Evolutionary conservation across 2,888 invertebrate species (phyloP).

Genomic region (Ellobium chinense): DNA sequence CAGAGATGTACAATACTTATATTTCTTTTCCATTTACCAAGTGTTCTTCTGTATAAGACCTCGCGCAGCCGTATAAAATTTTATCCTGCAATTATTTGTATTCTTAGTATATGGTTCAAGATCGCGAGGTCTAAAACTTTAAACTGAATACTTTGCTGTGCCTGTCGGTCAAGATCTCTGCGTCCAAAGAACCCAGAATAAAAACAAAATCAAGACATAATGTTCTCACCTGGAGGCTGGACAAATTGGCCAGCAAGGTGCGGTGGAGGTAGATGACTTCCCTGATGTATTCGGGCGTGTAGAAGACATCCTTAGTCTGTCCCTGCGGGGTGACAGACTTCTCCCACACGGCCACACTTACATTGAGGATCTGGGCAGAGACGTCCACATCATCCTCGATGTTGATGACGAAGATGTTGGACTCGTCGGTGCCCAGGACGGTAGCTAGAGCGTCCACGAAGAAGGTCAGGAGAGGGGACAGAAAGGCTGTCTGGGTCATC

Average conservation of each 20-base stretch:
- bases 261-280: slow-evolving; percentile 96
- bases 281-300: slow-evolving; percentile 92
- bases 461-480: slow-evolving; percentile 91
- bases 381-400: slow-evolving; percentile 95
- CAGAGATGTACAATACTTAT: no score
- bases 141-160: no score
- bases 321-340: slow-evolving; percentile 53
- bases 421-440: slow-evolving; percentile 93
- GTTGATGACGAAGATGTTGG: slow-evolving; percentile 94
- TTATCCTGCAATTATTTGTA: no score
- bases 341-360: slow-evolving; percentile 91
- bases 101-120: no score
- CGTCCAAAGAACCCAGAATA: no score
- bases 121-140: no score
- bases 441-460: slow-evolving; percentile 94
- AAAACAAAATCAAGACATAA: no score
- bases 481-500: slow-evolving; percentile 94
- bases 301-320: slow-evolving; percentile 84
- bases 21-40: no score
- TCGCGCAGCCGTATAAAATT: no score
- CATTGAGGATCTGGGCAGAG: slow-evolving; percentile 88
- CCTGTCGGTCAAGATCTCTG: no score
- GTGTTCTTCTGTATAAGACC: no score
- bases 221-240: slow-evolving; percentile 90
- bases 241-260: slow-evolving; percentile 90